phyloP scores from a whole-genome alignment of 2,888 invertebrate genomes.

The Cotesia congregata region DNA sequence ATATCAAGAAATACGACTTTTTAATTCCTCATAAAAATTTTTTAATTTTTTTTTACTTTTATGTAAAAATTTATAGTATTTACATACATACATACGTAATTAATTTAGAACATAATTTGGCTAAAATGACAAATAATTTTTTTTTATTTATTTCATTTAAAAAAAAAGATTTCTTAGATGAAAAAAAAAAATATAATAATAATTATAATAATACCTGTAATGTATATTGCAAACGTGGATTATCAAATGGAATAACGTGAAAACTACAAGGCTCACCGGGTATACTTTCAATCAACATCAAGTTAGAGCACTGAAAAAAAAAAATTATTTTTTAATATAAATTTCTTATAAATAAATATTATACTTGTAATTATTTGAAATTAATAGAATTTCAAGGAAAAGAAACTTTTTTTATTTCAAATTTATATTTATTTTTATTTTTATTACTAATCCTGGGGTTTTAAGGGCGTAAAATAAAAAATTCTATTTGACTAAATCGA shows the following conservation, averaged over 20 bases:
- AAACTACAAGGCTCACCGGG: conserved; percentile 95
- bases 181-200: neutral
- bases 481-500: too few species aligned
- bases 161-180: neutral
- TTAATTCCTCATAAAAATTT: neutral
- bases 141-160: neutral
- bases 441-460: too few species aligned
- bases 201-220: conserved; percentile 74
- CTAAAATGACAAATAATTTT: neutral
- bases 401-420: too few species aligned
- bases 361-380: too few species aligned
- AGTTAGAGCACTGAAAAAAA: conserved; percentile 87
- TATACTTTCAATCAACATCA: conserved; percentile 97
- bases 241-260: conserved; percentile 96
- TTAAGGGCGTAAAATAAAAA: too few species aligned
- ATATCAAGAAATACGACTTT: neutral
- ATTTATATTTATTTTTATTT: too few species aligned
- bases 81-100: too few species aligned
- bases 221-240: conserved; percentile 92
- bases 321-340: conserved; percentile 5
- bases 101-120: too few species aligned
- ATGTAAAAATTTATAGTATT: too few species aligned
- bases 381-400: too few species aligned
- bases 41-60: neutral
- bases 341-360: neutral